These are phyloP conservation scores for Saiga tatarica DNA, from an alignment of 2,113 vertebrate species.

Conservation along the genomic window DNA sequence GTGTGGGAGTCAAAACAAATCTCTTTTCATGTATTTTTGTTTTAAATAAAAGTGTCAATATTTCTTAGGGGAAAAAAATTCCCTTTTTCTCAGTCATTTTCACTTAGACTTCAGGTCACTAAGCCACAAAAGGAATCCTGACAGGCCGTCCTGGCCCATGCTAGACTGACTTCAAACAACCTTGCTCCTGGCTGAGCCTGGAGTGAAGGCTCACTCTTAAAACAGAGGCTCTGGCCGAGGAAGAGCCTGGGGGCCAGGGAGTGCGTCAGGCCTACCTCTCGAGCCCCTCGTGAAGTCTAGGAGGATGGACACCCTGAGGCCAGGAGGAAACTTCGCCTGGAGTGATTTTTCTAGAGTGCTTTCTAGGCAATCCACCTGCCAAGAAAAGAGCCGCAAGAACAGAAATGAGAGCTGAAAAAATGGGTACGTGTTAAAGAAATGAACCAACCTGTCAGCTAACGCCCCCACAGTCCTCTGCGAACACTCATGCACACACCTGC, in stretches of 20 bases:
- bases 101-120: background rate
- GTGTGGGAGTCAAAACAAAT: background rate
- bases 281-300: constrained; percentile 96
- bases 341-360: constrained; percentile 87
- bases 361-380: constrained; percentile 93
- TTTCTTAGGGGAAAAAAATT: background rate
- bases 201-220: background rate
- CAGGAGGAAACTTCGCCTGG: constrained; percentile 68
- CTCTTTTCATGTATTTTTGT: background rate
- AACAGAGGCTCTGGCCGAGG: background rate
- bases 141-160: background rate
- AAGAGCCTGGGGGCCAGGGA: rapidly evolving
- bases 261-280: constrained; percentile 80
- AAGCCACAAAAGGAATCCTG: background rate
- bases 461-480: background rate
- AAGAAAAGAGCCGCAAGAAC: background rate
- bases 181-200: background rate
- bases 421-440: background rate
- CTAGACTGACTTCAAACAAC: rapidly evolving
- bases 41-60: background rate
- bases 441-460: background rate
- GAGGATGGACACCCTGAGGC: constrained; percentile 91
- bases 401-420: background rate
- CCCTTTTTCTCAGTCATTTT: background rate
- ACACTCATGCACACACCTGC: rapidly evolving